Evolutionary conservation across 1,140 invertebrate genomes (phyloP).

Genomic region (Trichonephila clavata): DNA sequence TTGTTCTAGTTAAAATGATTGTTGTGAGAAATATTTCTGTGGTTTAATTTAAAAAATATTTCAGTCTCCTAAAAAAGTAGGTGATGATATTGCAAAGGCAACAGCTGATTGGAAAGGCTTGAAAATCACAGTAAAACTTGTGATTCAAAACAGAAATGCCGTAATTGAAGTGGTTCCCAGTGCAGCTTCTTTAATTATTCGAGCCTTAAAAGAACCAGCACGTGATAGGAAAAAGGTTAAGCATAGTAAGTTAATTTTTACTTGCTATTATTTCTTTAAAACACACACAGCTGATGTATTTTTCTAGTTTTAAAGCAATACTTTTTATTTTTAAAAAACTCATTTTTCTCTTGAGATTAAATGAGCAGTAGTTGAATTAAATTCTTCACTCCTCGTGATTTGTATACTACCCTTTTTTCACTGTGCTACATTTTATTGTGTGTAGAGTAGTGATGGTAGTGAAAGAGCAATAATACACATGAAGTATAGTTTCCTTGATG

Average conservation of each 20-base stretch:
- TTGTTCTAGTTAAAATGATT: too few relatives aligned
- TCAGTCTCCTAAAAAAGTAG: constrained; percentile 99
- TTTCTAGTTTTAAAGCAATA: not conserved
- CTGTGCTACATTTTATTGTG: constrained; percentile 10
- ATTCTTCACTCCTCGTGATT: too few relatives aligned
- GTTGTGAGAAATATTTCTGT: too few relatives aligned
- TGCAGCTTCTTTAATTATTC: constrained; percentile 98
- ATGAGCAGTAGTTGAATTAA: not conserved
- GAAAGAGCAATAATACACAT: too few relatives aligned
- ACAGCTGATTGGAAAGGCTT: constrained; percentile 99
- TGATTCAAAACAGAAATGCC: constrained; percentile 99
- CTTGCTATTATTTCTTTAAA: not conserved
- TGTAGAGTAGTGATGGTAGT: constrained; percentile 50
- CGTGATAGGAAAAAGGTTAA: constrained; percentile 99
- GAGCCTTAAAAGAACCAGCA: constrained; percentile 98
- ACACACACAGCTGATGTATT: not conserved
- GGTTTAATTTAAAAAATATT: constrained; percentile 76
- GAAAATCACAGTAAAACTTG: constrained; percentile 98
- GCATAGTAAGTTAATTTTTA: constrained; percentile 88
- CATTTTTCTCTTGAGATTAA: not conserved
- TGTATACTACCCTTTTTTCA: constrained; percentile 35
- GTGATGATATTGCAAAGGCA: constrained; percentile 99
- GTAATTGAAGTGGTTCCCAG: constrained; percentile 98
- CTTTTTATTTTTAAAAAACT: not conserved
- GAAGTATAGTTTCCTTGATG: not conserved